Evolutionary conservation across 1,140 invertebrate genomes (phyloP), one percentile per base, ranked within the genome.

Genomic region (Macrostomum lignano): DNA sequence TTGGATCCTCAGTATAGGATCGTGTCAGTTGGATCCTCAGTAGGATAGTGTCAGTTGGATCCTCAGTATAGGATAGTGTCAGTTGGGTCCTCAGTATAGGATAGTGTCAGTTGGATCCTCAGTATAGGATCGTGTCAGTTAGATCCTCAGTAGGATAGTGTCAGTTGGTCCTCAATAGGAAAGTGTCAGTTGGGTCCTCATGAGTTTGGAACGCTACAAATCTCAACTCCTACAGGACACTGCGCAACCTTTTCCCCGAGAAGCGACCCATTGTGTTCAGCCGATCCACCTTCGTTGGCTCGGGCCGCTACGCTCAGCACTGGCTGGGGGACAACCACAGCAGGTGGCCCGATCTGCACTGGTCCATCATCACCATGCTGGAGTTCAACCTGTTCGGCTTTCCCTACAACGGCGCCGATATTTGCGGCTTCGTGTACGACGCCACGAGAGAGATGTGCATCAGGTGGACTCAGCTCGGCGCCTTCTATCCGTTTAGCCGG

Each of bases 361-460:
- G 44, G 23, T 51, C 52, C 17, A 54, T 58, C 38, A 45, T 48
- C 40, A 44, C 28, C 17, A 52, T 55, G 3, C 33, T 53, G 21
- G 46, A 47, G 22, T 51, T 52, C 35, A 46, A 55, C 10, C 31
- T 62, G 34, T 65, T 61, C 43, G 60, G 59, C 4, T 49, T 77
- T 17, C 72, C 74, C 7, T 63, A 76, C 63, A 69, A 76, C 50
- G 78, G 77, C 1, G 71, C 75, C 2, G 76, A 84, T 52, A 79
- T 84, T 40, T 84, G 78, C 58, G 78, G 77, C 1, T 84, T 81
- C 53, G 64, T 65, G 43, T 67, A 67, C 3, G 69, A 76, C 46
- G 70, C 75, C 1, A 77, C 72, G 0, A 47, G 49, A 21, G 60
- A 64, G 35, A 42, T 66, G 24, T 66, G 65, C 38, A 44, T 47